Evolutionary conservation across 2,797 vertebrate species (phyloP), one percentile per base, ranked within the genome.

Genomic region (Podarcis lilfordi): DNA sequence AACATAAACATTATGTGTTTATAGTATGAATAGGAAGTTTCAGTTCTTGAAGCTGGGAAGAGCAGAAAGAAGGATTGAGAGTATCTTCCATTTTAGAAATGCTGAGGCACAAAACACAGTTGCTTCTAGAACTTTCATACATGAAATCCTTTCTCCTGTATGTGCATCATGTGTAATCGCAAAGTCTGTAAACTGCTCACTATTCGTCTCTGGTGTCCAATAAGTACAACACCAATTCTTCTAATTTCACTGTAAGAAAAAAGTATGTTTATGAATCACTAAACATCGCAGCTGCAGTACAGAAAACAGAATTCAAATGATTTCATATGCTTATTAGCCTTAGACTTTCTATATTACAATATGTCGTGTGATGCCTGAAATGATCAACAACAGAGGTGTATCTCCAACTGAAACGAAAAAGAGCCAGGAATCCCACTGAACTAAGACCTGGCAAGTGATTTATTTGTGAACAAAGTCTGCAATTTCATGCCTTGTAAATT

Each of bases 131-230:
- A 95, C 89, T 96, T 97, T 99, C 98, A 99, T 97, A 98, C 97
- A 90, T 98, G 97, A 96, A 97, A 98, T 95, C 97, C 97, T 94
- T 98, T 98, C 94, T 99, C 98, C 95, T 99, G 98, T 97, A 98
- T 97, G 96, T 98, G 98, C 96, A 98, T 98, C 96, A 99, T 97
- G 95, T 99, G 99, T 96, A 99, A 98, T 93, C 98, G 98, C 93
- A 99, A 98, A 89, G 98, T 99, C 97, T 99, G 99, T 98, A 99
- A 98, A 97, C 99, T 99, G 98, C 98, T 99, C 96, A 99, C 97
- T 98, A 99, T 99, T 97, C 99, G 98, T 98, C 99, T 99, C 98
- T 99, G 99, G 94, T 97, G 97, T 95, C 97, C 97, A 96, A 97
- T 97, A 90, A 98, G 97, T 91, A 96, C 95, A 91, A 98, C 96